Evolutionary conservation across 2,113 vertebrate species (phyloP), one percentile per base, ranked within the genome.

Genomic region (Scomber colias): DNA sequence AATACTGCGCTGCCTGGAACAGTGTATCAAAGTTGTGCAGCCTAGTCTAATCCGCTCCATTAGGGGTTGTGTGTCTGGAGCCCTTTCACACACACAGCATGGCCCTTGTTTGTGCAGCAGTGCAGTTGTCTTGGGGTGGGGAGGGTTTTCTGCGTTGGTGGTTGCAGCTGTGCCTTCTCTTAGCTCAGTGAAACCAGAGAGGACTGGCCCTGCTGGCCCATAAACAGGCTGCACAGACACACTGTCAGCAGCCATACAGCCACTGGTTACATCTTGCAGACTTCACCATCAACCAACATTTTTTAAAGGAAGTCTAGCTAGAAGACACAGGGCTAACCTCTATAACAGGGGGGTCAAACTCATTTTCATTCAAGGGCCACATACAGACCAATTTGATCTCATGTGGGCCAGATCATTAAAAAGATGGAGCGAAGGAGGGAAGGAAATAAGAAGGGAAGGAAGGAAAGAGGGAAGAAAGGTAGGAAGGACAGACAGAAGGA

Each of bases 131-230:
- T 65, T 50, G 51, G 87, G 9, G 46, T 19, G 56, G 63, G 79
- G 92, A 93, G 91, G 88, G 71, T 64, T 77, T 81, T 81, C 83
- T 61, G 94, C 82, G 88, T 91, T 92, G 92, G 73, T 80, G 79
- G 73, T 79, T 95, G 94, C 97, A 98, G 97, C 97, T 98, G 97
- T 97, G 96, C 87, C 87, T 5, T 16, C 79, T 95, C 93, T 71
- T 51, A 95, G 92, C 87, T 78, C 90, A 89, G 85, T 78, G 88
- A 93, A 97, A 96, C 90, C 89, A 92, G 94, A 97, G 95, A 93
- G 90, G 93, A 92, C 91, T 91, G 91, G 82, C 84, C 67, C 91
- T 89, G 91, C 85, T 87, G 76, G 30, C 59, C 79, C 85, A 70
- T 87, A 90, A 92, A 81, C 6, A 4, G 53, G 48, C 63, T 76